Conservation (phyloP, 2,888 invertebrate genomes). For the Portevinia maculata region DNA sequence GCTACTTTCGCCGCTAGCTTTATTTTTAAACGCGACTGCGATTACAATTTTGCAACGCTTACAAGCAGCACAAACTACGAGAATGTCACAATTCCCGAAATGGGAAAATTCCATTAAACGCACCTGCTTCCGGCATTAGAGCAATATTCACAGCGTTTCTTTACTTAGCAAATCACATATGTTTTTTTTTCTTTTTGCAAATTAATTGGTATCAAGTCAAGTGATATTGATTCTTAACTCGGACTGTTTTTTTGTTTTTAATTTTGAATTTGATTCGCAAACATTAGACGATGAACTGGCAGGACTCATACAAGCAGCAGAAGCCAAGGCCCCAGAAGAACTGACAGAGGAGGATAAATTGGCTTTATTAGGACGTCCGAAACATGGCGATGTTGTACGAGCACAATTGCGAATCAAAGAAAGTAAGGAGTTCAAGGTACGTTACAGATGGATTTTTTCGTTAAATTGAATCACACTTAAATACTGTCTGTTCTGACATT, state of each 20-base stretch:
- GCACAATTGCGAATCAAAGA: slow-evolving; percentile 97
- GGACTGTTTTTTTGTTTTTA: slow-evolving; percentile 24
- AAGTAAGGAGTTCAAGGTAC: slow-evolving; percentile 99
- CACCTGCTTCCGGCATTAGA: slow-evolving; percentile 63
- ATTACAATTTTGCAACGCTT: slow-evolving; percentile 8
- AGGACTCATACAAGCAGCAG: slow-evolving; percentile 86
- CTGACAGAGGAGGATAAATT: slow-evolving; percentile 92
- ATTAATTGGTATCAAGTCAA: background rate
- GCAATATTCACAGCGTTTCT: slow-evolving; percentile 57
- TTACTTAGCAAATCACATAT: slow-evolving; percentile 50
- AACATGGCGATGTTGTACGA: slow-evolving; percentile 93
- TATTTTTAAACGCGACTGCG: slow-evolving; percentile 6
- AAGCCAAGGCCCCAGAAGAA: slow-evolving; percentile 87
- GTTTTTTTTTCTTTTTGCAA: slow-evolving; percentile 44
- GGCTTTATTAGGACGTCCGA: slow-evolving; percentile 95
- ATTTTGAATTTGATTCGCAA: slow-evolving; percentile 14
- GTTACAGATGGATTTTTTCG: slow-evolving; percentile 55
- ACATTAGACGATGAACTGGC: slow-evolving; percentile 84
- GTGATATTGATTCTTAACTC: slow-evolving; percentile 27
- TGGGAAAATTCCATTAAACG: slow-evolving; percentile 37
- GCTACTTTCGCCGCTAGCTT: slow-evolving; percentile 25
- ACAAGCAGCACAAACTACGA: slow-evolving; percentile 43
- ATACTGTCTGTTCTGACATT: slow-evolving; percentile 23
- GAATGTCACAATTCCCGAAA: slow-evolving; percentile 15
- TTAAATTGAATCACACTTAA: slow-evolving; percentile 14